These are phyloP conservation scores for Cygnus olor DNA, from an alignment of 2,797 vertebrate species.

Conservation along the genomic window DNA sequence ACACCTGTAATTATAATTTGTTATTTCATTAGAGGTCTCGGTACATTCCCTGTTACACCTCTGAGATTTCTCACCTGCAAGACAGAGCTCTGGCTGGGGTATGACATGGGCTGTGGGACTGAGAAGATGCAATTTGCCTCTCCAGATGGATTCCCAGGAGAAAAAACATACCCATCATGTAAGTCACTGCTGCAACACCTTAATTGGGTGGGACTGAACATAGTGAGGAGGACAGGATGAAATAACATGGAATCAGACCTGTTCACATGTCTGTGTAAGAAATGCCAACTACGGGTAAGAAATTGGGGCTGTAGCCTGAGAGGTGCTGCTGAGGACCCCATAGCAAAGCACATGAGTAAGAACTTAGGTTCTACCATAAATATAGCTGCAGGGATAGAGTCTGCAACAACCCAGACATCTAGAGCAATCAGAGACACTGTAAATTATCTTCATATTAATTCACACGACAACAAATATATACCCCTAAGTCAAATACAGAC, in stretches of 20 bases:
- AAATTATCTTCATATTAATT: background rate
- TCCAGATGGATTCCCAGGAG: background rate
- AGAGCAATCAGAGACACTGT: background rate
- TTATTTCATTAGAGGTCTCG: background rate
- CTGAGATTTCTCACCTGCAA: background rate
- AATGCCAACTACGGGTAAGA: background rate
- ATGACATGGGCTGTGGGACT: background rate
- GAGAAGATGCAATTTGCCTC: background rate
- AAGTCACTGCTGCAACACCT: background rate
- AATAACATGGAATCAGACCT: background rate
- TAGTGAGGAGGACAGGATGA: background rate
- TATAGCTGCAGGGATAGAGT: background rate
- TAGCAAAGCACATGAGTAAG: background rate
- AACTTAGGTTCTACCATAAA: background rate
- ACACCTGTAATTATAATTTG: background rate
- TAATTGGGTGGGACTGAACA: background rate
- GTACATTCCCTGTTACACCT: background rate
- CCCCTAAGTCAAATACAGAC: background rate
- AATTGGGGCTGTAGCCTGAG: background rate
- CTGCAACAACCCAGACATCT: background rate
- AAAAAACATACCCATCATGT: background rate
- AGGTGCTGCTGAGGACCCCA: background rate
- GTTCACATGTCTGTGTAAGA: background rate
- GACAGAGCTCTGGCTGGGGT: background rate
- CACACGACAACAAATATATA: background rate